Evolutionary conservation across 2,888 invertebrate species (phyloP).

Genomic region (Drosophila melanosoma): DNA sequence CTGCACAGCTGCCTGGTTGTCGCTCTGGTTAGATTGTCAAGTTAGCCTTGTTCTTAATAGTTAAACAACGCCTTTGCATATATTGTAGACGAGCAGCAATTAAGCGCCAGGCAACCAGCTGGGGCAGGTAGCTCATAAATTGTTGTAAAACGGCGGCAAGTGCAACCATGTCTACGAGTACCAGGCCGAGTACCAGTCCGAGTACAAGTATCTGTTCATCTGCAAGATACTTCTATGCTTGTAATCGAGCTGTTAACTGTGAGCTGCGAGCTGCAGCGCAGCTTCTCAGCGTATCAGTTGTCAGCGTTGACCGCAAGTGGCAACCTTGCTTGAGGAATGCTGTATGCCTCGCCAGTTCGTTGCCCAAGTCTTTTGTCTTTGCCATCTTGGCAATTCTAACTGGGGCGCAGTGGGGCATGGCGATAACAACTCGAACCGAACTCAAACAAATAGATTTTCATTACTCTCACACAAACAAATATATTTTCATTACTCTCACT

Average conservation of each 20-base stretch:
- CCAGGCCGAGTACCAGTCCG: background rate
- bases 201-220: conserved; percentile 42
- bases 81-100: conserved; percentile 64
- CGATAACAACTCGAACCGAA: background rate
- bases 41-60: conserved; percentile 78
- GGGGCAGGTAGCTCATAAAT: conserved; percentile 32
- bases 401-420: conserved; percentile 44
- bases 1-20: conserved; percentile 5
- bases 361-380: conserved; percentile 71
- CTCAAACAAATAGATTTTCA: conserved; percentile 45
- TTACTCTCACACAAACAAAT: conserved; percentile 77
- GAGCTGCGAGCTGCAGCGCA: background rate
- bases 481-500: conserved; percentile 72
- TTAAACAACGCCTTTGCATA: conserved; percentile 57
- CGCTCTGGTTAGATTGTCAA: conserved; percentile 39
- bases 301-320: conserved; percentile 62
- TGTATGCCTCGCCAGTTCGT: conserved; percentile 59
- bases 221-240: conserved; percentile 39
- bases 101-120: conserved; percentile 43
- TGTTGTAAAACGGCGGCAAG: conserved; percentile 37
- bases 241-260: conserved; percentile 26
- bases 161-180: conserved; percentile 20
- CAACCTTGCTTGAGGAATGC: conserved; percentile 56
- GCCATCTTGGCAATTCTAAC: conserved; percentile 60
- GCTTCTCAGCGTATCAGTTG: conserved; percentile 62